Evolutionary conservation across 2,888 invertebrate genomes (phyloP).

Genomic region (Drosophila differens): DNA sequence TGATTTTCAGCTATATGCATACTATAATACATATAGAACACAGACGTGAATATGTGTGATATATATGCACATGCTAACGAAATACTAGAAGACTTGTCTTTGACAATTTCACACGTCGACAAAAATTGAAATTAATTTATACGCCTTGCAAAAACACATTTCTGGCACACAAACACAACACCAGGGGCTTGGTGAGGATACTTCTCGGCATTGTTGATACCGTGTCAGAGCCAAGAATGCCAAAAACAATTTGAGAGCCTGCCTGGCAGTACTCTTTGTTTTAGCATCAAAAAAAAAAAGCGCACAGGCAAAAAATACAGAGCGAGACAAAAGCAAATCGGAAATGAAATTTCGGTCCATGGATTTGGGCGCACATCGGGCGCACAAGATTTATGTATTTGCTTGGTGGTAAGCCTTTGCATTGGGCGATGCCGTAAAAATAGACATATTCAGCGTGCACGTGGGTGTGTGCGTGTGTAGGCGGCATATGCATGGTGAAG

Average conservation of each 20-base stretch:
- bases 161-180: constrained; percentile 36
- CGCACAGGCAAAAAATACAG: constrained; percentile 30
- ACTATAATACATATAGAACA: background rate
- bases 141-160: constrained; percentile 63
- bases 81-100: constrained; percentile 37
- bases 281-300: constrained; percentile 23
- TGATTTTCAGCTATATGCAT: background rate
- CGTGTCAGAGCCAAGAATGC: constrained; percentile 68
- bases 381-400: constrained; percentile 64
- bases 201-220: constrained; percentile 36
- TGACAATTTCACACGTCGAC: constrained; percentile 71
- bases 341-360: constrained; percentile 69
- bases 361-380: constrained; percentile 69
- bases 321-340: constrained; percentile 50
- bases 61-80: background rate
- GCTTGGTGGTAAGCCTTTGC: constrained; percentile 44
- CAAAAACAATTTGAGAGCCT: constrained; percentile 53
- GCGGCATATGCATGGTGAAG: background rate
- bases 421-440: constrained; percentile 60
- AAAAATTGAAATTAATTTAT: constrained; percentile 75
- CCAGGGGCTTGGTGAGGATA: constrained; percentile 14
- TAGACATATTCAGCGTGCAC: constrained; percentile 42
- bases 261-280: constrained; percentile 51
- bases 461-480: constrained; percentile 4
- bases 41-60: background rate